These are phyloP conservation scores for Bubo blakistoni DNA, from an alignment of 2,113 vertebrate genomes.

Conservation along the genomic window DNA sequence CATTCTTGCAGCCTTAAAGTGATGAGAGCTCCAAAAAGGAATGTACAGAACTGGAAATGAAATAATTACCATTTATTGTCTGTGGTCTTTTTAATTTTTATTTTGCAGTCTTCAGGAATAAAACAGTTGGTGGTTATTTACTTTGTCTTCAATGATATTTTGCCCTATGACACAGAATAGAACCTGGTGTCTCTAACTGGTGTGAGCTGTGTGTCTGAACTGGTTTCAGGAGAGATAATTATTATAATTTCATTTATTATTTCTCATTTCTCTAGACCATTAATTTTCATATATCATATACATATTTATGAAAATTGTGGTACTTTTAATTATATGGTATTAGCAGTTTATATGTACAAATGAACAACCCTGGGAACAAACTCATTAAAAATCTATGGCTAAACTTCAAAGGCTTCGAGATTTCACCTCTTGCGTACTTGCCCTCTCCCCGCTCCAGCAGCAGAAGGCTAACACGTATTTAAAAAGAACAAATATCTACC, in stretches of 20 bases:
- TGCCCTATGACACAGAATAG: background rate
- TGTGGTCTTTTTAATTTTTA: background rate
- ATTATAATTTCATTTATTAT: background rate
- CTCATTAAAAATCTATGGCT: slow-evolving; percentile 25
- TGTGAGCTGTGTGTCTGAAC: background rate
- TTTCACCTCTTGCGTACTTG: background rate
- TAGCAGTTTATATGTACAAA: background rate
- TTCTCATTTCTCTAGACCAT: background rate
- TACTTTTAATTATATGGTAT: background rate
- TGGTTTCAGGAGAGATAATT: slow-evolving; percentile 21
- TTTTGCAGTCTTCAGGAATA: background rate
- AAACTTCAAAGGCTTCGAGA: background rate
- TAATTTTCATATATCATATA: background rate
- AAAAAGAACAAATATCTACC: slow-evolving; percentile 51
- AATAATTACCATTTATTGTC: background rate
- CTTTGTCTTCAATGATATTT: background rate
- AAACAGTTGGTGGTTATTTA: background rate
- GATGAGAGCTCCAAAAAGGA: background rate
- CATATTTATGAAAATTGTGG: background rate
- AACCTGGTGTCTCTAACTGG: background rate
- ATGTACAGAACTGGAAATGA: background rate
- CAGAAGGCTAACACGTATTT: slow-evolving; percentile 6
- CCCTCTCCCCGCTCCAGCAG: background rate
- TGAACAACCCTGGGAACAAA: slow-evolving; percentile 8
- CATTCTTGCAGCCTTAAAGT: background rate